A percentile compares a stretch with the other conserved stretches of the same genome.
Evolutionary conservation across 2,797 vertebrate species (phyloP).

Genomic region (Phrynocephalus vlangalii): DNA sequence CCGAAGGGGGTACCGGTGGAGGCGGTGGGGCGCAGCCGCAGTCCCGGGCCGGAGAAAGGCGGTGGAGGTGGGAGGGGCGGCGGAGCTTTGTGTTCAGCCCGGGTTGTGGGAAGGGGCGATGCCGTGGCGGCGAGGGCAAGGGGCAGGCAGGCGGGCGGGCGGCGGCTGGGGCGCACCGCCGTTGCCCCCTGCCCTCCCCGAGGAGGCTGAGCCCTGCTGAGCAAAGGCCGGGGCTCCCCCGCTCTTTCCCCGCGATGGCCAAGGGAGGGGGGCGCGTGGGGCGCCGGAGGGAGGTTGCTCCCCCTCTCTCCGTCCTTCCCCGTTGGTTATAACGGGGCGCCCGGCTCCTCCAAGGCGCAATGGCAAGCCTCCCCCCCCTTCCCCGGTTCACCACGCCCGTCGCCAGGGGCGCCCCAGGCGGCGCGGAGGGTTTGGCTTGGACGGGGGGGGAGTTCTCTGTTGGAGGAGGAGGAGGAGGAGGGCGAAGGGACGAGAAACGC

Average conservation of each 20-base stretch:
- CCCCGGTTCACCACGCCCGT: neutral
- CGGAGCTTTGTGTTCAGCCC: neutral
- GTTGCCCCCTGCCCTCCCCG: neutral
- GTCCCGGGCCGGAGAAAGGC: too few relatives aligned
- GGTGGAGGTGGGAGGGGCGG: neutral
- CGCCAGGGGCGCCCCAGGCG: too few relatives aligned
- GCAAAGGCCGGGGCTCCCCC: neutral
- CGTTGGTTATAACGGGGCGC: too few relatives aligned
- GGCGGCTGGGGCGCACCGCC: too few relatives aligned
- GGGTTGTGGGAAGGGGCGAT: slow-evolving; percentile 3
- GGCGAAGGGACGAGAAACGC: neutral
- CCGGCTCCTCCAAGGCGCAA: neutral
- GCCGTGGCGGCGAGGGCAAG: too few relatives aligned
- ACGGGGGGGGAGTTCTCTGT: too few relatives aligned
- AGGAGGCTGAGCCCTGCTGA: too few relatives aligned
- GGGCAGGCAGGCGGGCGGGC: too few relatives aligned
- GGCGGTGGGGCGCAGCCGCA: too few relatives aligned
- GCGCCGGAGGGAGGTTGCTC: neutral
- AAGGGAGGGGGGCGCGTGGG: neutral
- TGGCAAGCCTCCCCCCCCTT: neutral
- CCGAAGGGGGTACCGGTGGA: too few relatives aligned
- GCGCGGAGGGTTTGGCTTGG: neutral
- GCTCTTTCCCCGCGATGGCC: neutral
- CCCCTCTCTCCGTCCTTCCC: too few relatives aligned
- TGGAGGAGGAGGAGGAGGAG: too few relatives aligned